Evolutionary conservation across 2,888 invertebrate genomes (phyloP), one percentile per base, ranked within the genome.

Genomic region (Troilus luridus): DNA sequence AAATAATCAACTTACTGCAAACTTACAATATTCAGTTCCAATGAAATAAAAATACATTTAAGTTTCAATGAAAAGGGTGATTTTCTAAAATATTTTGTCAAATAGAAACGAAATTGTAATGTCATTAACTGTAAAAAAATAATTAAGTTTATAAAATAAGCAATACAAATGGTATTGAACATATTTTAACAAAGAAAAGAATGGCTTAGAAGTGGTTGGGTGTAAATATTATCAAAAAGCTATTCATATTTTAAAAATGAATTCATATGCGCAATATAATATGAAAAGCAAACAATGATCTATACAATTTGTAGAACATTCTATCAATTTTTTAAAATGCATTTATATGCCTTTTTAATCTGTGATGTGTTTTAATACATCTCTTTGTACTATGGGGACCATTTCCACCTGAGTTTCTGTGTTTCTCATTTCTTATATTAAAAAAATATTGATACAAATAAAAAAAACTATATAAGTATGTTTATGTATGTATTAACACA

Each of bases 341-440:
- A 81, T 81, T 81, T 81, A 27, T 88, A 59, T 59, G 56, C 60
- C 58, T 89, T 89, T 72, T 89, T 89, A 54, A 89, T 67, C 89
- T 72, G 72, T 72, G 89, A 58, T 89, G 89, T 89, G 64, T 89
- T 89, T 64, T 89, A 67, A 67, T 89, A 89, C 89, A 89, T 89
- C 89, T 89, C 64, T 89, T 72, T 81, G 81, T 81, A 72, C 62
- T 89, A 89, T 89, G 41, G 89, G 89, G 89, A 89, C 89, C 89
- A 89, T 64, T 89, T 89, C 72, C 58, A 89, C 54, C 88, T 41
- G 9, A 54, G 81, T 81, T 81, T 81, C 81, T 81, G 81, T 81
- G 21, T 81, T 56, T 81, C 81, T 54, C 27, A 41, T 77, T 77
- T 81, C 81, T 81, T 67, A 24, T 81, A 81, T 54, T 56, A 54